Evolutionary conservation across 2,888 invertebrate genomes (phyloP).

Genomic region (Anoncus sp.): DNA sequence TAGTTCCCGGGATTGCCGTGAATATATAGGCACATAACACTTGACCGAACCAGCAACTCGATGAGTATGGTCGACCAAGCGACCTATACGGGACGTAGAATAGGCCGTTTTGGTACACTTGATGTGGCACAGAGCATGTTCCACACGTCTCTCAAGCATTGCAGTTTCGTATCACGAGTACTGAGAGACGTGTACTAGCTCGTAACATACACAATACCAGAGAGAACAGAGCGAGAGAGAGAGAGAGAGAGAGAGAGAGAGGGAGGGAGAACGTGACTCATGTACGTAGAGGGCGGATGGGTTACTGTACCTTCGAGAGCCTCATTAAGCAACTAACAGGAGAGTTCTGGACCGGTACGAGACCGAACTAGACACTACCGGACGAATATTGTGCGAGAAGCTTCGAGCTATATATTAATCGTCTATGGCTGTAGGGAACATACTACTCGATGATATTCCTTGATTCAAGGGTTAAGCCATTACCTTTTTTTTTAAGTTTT

Average conservation of each 20-base stretch:
- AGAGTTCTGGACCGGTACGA: slow-evolving; percentile 16
- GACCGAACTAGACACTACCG: slow-evolving; percentile 17
- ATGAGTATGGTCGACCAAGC: slow-evolving; percentile 2
- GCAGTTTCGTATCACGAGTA: slow-evolving; percentile 27
- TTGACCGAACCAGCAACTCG: slow-evolving; percentile 14
- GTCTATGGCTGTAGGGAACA: background rate
- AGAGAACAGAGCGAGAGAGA: slow-evolving; percentile 1
- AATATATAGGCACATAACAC: background rate
- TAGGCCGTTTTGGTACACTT: slow-evolving; percentile 16
- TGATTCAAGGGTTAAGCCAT: too few relatives aligned
- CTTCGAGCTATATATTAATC: slow-evolving; percentile 32
- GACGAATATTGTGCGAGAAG: slow-evolving; percentile 38
- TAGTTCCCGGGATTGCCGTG: slow-evolving; percentile 26
- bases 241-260: background rate
- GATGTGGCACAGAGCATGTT: slow-evolving; percentile 17
- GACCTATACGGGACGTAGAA: slow-evolving; percentile 20
- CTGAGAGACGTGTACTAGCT: slow-evolving; percentile 17
- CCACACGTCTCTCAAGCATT: slow-evolving; percentile 26
- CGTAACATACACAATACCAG: background rate
- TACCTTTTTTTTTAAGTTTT: too few relatives aligned
- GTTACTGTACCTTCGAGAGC: slow-evolving; percentile 44
- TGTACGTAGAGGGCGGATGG: slow-evolving; percentile 24
- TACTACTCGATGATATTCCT: background rate
- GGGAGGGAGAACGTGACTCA: slow-evolving; percentile 1
- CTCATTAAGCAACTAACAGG: slow-evolving; percentile 40